Percentiles rank a stretch among this genome's conserved stretches.
Conservation (phyloP, 2,113 vertebrate species). For the Podiceps cristatus region DNA sequence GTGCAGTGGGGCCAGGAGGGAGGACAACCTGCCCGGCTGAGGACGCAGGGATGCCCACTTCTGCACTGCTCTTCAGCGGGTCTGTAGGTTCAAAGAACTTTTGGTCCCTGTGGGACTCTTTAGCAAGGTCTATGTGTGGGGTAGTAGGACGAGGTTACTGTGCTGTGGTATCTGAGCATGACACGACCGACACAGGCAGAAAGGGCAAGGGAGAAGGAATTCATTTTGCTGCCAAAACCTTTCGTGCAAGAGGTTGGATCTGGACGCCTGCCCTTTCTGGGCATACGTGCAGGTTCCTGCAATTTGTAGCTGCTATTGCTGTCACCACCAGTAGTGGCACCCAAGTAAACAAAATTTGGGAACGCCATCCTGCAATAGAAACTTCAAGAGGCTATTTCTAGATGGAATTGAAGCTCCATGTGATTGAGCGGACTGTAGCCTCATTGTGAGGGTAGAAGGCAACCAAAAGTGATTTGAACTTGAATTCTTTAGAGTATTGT, state of each 20-base stretch:
- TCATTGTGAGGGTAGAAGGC: slow-evolving; percentile 11
- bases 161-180: not conserved
- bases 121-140: not conserved
- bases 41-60: not conserved
- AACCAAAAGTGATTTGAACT: not conserved
- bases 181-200: not conserved
- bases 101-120: not conserved
- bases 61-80: not conserved
- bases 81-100: not conserved
- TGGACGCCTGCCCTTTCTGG: not conserved
- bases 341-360: not conserved
- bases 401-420: not conserved
- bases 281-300: not conserved
- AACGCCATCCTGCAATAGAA: not conserved
- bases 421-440: not conserved
- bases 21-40: not conserved
- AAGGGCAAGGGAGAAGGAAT: not conserved
- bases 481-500: not conserved
- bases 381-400: not conserved
- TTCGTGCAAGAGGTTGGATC: not conserved
- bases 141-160: not conserved
- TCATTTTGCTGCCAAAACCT: not conserved
- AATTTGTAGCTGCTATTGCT: slow-evolving; percentile 9
- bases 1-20: not conserved
- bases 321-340: slow-evolving; percentile 48